Percentiles rank a stretch among this genome's conserved stretches.
Evolutionary conservation across 1,140 invertebrate genomes (phyloP).

Genomic region (Druon quercuslanigerum): DNA sequence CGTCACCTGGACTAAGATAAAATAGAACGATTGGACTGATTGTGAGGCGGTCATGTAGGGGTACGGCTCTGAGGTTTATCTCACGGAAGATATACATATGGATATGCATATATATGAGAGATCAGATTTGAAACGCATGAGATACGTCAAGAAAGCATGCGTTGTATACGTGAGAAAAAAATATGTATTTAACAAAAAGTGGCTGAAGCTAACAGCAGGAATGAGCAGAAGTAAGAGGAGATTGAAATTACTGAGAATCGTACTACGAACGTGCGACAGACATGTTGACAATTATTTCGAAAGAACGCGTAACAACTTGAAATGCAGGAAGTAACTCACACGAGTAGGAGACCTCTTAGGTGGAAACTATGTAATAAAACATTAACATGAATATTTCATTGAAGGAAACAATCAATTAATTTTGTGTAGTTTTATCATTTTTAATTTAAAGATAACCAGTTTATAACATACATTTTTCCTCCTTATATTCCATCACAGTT

Average conservation of each 20-base stretch:
- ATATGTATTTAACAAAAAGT: neutral
- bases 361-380: neutral
- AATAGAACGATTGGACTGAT: too few relatives aligned
- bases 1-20: too few relatives aligned
- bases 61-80: too few relatives aligned
- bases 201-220: neutral
- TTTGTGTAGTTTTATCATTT: too few relatives aligned
- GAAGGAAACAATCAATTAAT: too few relatives aligned
- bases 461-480: neutral
- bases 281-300: constrained; percentile 2
- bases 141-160: neutral
- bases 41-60: too few relatives aligned
- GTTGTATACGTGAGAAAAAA: neutral
- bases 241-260: neutral
- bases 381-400: too few relatives aligned
- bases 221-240: neutral
- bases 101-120: too few relatives aligned
- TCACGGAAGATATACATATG: too few relatives aligned
- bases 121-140: neutral
- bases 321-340: constrained; percentile 10
- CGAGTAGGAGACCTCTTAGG: neutral
- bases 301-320: constrained; percentile 16
- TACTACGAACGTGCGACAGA: constrained; percentile 8
- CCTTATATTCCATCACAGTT: neutral
- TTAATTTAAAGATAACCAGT: too few relatives aligned